Base-by-base conservation (phyloP, 2,888 invertebrate genomes). In the Platynereis dumerilii region DNA sequence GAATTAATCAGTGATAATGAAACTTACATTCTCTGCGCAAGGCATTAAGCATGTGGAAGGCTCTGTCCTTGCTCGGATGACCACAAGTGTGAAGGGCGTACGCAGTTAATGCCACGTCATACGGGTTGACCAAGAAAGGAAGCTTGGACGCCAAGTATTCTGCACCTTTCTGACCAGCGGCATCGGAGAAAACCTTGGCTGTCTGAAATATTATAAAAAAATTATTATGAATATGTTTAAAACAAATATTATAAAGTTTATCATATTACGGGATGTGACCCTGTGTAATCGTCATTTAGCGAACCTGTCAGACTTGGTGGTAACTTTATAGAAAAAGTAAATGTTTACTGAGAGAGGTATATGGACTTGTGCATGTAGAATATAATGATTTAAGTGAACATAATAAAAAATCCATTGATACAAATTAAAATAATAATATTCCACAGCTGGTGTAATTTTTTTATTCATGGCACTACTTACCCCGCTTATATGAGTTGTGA, bases 91-190 rank as follows among this genome's bases (percentile, higher is more conserved):
- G 62, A 64, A 97, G 87, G 2, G 96, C 95, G 83, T 96, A 93
- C 0, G 96, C 91, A 0, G 93, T 92, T 52, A 96, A 90, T 2
- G 96, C 92, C 44, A 94, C 88, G 80, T 94, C 92, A 83, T 92
- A 93, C 0, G 94, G 90, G 74, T 90, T 89, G 2, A 67, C 64
- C 2, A 80, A 76, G 58, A 69, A 68, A n/a, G 44, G 44, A 0
- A 75, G 59, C 42, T 75, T 66, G 1, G 56, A 48, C 2, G 74
- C 72, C 63, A 82, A 67, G 64, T 78, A 82, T 29, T 74, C 71
- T 0, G 76, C 74, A 0, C 76, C 83, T 20, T 66, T 65, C 28
- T 73, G 71, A 52, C 67, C 66, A 3, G 80, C 75, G 24, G 75
- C 74, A 53, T 76, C 79, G 1, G 75, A 70, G 20, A 2, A 26